These are phyloP conservation scores for Phalanger gymnotis DNA, from an alignment of 2,797 vertebrate species.

Conservation along the genomic window DNA sequence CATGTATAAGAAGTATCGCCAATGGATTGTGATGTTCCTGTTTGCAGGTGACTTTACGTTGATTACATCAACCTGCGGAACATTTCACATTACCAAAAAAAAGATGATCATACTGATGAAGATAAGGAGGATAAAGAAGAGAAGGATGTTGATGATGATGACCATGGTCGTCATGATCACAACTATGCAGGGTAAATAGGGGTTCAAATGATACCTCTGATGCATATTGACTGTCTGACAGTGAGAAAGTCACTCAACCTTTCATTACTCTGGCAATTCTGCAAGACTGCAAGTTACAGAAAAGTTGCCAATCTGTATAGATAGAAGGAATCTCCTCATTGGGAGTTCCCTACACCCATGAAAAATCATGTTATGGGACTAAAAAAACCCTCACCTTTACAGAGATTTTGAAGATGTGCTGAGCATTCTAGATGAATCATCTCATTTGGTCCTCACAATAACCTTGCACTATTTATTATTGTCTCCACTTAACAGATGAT, in stretches of 20 bases:
- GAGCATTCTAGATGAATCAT: neutral
- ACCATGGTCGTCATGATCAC: neutral
- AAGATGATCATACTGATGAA: neutral
- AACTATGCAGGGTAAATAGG: neutral
- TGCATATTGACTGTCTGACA: neutral
- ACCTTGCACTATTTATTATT: neutral
- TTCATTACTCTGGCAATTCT: neutral
- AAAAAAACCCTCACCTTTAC: neutral
- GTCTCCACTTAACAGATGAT: neutral
- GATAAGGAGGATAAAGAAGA: neutral
- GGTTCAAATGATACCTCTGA: neutral
- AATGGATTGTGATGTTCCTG: neutral
- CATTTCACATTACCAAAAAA: neutral
- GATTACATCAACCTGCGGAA: neutral
- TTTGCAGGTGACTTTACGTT: neutral
- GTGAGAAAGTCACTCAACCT: neutral
- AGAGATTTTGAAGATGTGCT: neutral
- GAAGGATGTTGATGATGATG: neutral
- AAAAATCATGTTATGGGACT: neutral
- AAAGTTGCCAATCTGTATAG: neutral
- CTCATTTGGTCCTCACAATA: neutral
- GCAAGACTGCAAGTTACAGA: neutral
- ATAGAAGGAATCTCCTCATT: neutral
- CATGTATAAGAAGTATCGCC: neutral
- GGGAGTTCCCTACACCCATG: neutral